phyloP scores from a whole-genome alignment of 2,797 vertebrate genomes.

The Simalia tracyae region DNA sequence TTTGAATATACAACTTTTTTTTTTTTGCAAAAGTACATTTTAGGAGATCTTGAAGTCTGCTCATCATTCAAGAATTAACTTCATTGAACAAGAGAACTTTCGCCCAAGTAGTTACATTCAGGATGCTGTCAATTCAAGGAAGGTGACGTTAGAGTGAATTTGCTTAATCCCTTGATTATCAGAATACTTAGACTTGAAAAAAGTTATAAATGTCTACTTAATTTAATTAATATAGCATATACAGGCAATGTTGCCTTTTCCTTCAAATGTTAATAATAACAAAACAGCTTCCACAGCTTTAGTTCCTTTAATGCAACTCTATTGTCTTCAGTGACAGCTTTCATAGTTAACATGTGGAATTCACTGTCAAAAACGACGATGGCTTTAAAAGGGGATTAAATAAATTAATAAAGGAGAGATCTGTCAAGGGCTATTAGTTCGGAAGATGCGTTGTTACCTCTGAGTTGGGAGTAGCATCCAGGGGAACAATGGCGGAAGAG shows the following conservation, averaged over 20 bases:
- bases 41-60: background rate
- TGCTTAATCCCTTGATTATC: background rate
- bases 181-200: background rate
- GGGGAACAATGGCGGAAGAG: background rate
- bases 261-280: background rate
- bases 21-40: background rate
- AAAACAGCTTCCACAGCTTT: background rate
- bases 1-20: background rate
- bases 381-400: background rate
- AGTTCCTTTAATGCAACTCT: background rate
- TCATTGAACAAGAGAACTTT: background rate
- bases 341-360: background rate
- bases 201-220: background rate
- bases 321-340: background rate
- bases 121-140: background rate
- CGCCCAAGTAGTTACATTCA: background rate
- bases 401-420: background rate
- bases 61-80: background rate
- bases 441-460: background rate
- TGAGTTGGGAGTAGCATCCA: background rate
- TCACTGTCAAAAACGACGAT: background rate
- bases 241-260: background rate
- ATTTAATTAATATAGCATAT: background rate
- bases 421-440: background rate
- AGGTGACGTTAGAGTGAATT: background rate